Evolutionary conservation across 2,113 vertebrate genomes (phyloP).

Genomic region (Terrapene triunguis): DNA sequence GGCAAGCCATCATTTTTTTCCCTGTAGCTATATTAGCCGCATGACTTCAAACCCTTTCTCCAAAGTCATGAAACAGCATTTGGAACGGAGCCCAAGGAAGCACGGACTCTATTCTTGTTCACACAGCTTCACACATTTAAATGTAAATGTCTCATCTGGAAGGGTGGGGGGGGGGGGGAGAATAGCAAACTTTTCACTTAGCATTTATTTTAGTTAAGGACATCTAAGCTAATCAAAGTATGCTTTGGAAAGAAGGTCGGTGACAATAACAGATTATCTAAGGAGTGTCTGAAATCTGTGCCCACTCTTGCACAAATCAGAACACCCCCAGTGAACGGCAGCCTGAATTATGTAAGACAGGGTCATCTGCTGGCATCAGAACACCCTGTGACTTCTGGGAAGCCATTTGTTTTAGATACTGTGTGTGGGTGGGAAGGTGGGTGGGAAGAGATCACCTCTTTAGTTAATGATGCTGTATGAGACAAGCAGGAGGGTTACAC

Average conservation of each 20-base stretch:
- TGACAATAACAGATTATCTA: rapidly evolving
- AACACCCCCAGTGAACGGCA: background rate
- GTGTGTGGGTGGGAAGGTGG: background rate
- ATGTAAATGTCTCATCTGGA: background rate
- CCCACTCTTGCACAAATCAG: background rate
- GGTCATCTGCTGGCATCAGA: background rate
- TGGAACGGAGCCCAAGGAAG: background rate
- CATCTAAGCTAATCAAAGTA: background rate
- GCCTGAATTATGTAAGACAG: background rate
- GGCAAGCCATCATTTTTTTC: background rate
- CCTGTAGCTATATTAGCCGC: background rate
- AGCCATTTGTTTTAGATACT: background rate
- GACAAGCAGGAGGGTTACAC: background rate
- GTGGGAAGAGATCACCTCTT: background rate
- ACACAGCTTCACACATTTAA: background rate
- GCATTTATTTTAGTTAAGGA: constrained; percentile 19
- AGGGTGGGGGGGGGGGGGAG: no score
- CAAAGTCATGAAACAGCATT: background rate
- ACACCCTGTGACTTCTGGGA: background rate
- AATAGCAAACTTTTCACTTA: background rate
- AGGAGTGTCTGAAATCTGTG: background rate
- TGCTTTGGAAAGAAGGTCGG: background rate
- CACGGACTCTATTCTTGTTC: background rate
- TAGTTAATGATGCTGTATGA: background rate
- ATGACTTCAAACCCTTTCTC: background rate